phyloP scores from a whole-genome alignment of 2,888 invertebrate species.

The Parnassius smintheus region DNA sequence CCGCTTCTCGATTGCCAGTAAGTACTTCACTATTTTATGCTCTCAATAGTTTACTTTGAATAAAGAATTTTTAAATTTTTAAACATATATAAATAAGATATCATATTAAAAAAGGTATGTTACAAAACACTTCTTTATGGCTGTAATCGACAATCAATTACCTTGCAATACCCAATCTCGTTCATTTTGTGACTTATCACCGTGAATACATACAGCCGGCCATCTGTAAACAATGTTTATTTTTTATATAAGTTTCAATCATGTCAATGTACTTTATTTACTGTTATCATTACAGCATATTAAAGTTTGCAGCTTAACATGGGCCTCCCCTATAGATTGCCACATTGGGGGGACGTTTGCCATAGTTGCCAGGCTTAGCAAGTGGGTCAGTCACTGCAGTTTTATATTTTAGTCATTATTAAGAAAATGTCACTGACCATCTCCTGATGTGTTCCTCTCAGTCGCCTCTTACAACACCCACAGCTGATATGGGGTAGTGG shows the following conservation, averaged over 20 bases:
- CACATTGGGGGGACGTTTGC: no score
- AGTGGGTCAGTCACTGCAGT: no score
- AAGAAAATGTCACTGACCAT: no score
- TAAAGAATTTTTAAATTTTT: conserved; percentile 18
- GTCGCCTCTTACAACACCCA: no score
- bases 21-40: conserved; percentile 3
- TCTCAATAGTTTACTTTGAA: conserved; percentile 16
- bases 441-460: no score
- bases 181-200: conserved; percentile 96
- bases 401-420: no score
- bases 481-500: no score
- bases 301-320: no score
- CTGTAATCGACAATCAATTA: conserved; percentile 49
- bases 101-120: conserved; percentile 29
- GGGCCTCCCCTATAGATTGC: no score
- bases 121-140: conserved; percentile 19
- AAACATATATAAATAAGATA: conserved; percentile 17
- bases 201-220: conserved; percentile 94
- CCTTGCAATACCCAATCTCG: conserved; percentile 95
- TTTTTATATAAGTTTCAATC: not conserved
- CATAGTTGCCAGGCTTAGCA: no score
- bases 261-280: no score
- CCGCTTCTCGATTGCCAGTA: conserved; percentile 52
- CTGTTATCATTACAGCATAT: no score
- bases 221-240: conserved; percentile 70